Base-by-base conservation (phyloP, 2,888 invertebrate species). In the Oeneis ivallda region DNA sequence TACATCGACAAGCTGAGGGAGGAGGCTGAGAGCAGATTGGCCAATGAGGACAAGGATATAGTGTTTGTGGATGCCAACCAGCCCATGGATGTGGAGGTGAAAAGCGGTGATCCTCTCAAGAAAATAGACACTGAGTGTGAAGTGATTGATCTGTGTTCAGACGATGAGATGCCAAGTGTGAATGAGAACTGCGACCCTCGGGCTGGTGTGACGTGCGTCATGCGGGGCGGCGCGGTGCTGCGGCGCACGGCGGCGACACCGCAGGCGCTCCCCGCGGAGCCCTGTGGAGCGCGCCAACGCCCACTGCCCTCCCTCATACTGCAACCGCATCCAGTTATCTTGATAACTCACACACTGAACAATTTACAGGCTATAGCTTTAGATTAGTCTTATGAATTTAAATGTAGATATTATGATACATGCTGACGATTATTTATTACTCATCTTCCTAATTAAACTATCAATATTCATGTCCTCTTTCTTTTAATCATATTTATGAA, bases 131-230 rank as follows among this genome's bases (percentile, higher is more conserved):
- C 75, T 73, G 88, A 86, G n/a, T 87, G 88, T 85, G 93, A 93
- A 77, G 93, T 94, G 79, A 94, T 95, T 74, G 94, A 95, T 79
- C 90, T 95, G 78, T 95, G 95, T 81, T 94, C 95, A 1, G 95
- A 94, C 66, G 95, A 95, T 73, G 95, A 95, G 68, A 79, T 79
- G 72, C 74, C 82, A 50, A 81, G 81, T 77, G 86, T 79, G 9
- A 90, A 90, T 71, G 90, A 91, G 73, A 91, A 91, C 72, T 87
- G 85, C 77, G 92, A 89, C 73, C 92, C 90, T 10, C 84, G 86
- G 32, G 87, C 76, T 2, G 89, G 86, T 8, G 81, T 89, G 67
- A 76, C 89, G 10, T 88, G 89, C 70, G 85, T 89, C 67, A 84
- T 89, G 86, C 81, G 86, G 39, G 86, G 88, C 1, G 86, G 87